phyloP scores from a whole-genome alignment of 2,113 vertebrate genomes.

The Promerops cafer region DNA sequence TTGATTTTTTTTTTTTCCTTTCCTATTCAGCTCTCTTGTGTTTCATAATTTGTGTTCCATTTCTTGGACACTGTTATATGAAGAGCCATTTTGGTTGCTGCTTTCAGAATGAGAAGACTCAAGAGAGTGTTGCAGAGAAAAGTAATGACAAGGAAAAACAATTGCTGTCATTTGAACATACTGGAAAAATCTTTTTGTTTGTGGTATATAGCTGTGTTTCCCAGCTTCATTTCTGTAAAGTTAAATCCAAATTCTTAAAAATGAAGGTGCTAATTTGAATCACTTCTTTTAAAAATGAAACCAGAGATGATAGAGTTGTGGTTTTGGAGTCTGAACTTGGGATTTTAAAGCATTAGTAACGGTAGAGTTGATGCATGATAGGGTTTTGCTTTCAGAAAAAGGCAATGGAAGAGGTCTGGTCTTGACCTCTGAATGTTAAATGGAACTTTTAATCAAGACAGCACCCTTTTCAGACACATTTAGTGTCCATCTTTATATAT shows the following conservation, averaged over 20 bases:
- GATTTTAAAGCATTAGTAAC: neutral
- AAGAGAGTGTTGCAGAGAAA: neutral
- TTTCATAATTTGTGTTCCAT: slow-evolving; percentile 39
- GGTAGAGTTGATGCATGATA: neutral
- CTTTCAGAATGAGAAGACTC: neutral
- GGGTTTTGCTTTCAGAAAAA: neutral
- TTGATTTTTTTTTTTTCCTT: neutral
- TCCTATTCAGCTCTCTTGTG: neutral
- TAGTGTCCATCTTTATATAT: neutral
- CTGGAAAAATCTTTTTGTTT: neutral
- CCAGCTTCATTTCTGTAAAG: neutral
- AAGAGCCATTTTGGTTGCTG: neutral
- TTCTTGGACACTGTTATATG: neutral
- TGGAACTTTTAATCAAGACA: neutral
- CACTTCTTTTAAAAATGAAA: neutral
- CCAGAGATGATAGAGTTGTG: neutral
- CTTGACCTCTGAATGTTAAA: neutral
- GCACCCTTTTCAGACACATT: neutral
- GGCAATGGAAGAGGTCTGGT: neutral
- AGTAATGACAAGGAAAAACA: neutral
- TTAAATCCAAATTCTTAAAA: neutral
- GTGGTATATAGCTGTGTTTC: neutral
- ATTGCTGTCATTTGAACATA: neutral
- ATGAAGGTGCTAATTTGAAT: neutral
- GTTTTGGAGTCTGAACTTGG: neutral